A percentile compares a stretch with the other conserved stretches of the same genome.
phyloP scores from a whole-genome alignment of 2,113 vertebrate species.

The Cepphus grylle region DNA sequence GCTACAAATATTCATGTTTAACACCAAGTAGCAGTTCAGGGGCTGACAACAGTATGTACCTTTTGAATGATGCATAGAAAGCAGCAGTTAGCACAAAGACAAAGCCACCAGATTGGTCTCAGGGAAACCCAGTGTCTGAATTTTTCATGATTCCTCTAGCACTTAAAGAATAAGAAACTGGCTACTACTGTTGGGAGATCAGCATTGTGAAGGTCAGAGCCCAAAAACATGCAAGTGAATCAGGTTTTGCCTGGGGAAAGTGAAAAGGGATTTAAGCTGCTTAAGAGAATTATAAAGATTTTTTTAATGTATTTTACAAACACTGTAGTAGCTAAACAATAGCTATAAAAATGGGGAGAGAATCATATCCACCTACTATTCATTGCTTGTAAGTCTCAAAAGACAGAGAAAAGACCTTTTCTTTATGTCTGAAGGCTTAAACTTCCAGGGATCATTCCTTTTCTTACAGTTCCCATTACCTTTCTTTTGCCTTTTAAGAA shows the following conservation, averaged over 20 bases:
- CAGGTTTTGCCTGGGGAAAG: constrained; percentile 79
- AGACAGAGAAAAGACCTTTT: constrained; percentile 53
- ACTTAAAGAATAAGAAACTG: constrained; percentile 92
- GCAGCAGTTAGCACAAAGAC: constrained; percentile 89
- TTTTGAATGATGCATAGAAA: constrained; percentile 86
- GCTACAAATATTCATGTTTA: constrained; percentile 88
- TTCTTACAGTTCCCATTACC: not conserved
- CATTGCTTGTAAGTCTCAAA: constrained; percentile 41
- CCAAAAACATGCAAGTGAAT: constrained; percentile 76
- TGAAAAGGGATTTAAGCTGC: constrained; percentile 74
- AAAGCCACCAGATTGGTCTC: constrained; percentile 95
- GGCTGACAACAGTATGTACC: constrained; percentile 83
- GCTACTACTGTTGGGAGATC: constrained; percentile 80
- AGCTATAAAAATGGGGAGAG: constrained; percentile 41
- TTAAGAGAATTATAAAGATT: constrained; percentile 73
- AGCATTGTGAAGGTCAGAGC: constrained; percentile 83
- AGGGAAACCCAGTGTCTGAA: constrained; percentile 89
- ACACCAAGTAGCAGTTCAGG: constrained; percentile 84
- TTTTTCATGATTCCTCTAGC: constrained; percentile 97
- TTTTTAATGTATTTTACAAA: constrained; percentile 74
- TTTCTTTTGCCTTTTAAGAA: constrained; percentile 13
- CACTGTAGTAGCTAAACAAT: constrained; percentile 60
- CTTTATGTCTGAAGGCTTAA: constrained; percentile 54
- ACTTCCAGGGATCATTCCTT: constrained; percentile 30
- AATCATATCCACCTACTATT: constrained; percentile 32